Conservation (phyloP, 2,888 invertebrate genomes). For the Chaitophorus viminalis region DNA sequence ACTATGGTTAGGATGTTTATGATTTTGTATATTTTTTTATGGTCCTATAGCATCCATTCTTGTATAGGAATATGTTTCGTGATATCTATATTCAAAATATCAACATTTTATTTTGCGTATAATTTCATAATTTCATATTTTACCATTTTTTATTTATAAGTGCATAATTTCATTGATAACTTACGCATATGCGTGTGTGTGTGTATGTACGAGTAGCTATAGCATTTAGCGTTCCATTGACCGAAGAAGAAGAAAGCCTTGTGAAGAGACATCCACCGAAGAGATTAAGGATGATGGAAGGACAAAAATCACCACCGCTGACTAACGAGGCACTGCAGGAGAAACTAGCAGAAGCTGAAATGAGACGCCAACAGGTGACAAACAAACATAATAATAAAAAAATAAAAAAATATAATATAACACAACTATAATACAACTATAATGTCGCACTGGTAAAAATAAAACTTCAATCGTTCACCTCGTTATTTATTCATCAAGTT, state of each 20-base stretch:
- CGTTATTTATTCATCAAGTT: neutral
- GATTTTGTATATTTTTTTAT: too few species aligned
- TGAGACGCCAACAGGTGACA: slow-evolving; percentile 72
- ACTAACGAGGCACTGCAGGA: slow-evolving; percentile 74
- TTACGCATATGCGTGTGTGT: slow-evolving; percentile 4
- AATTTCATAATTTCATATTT: too few species aligned
- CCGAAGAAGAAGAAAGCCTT: slow-evolving; percentile 70
- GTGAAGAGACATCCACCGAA: slow-evolving; percentile 75
- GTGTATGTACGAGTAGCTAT: slow-evolving; percentile 67
- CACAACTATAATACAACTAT: neutral
- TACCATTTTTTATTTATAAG: too few species aligned
- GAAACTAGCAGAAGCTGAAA: slow-evolving; percentile 79
- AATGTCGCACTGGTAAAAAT: neutral
- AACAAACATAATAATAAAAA: neutral
- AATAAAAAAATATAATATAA: neutral
- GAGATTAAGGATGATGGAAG: slow-evolving; percentile 75
- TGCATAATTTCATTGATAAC: too few species aligned
- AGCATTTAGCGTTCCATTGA: slow-evolving; percentile 74
- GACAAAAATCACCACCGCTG: slow-evolving; percentile 73
- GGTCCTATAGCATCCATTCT: too few species aligned
- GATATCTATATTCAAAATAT: too few species aligned
- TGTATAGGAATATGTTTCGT: too few species aligned
- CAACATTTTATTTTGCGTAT: too few species aligned
- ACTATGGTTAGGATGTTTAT: too few species aligned
- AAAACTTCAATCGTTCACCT: neutral